Percentiles rank a stretch among this genome's conserved stretches.
Conservation (phyloP, 2,113 vertebrate genomes). For the Trochalopteron elliotii region DNA sequence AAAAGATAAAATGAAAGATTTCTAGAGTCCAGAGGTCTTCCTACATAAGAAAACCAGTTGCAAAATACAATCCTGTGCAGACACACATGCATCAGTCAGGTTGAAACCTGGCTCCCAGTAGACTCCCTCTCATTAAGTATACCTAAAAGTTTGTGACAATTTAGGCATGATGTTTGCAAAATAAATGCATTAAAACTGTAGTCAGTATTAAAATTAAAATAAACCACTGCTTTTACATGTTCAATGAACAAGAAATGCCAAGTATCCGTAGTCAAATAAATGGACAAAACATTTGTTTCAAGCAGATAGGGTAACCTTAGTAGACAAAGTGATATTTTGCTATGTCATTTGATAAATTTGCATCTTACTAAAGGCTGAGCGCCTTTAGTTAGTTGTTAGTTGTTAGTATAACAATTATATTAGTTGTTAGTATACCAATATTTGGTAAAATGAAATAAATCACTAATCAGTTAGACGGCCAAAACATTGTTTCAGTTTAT, state of each 20-base stretch:
- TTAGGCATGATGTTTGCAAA: not conserved
- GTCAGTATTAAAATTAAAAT: not conserved
- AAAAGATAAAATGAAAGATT: slow-evolving; percentile 12
- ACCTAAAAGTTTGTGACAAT: not conserved
- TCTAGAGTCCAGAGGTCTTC: not conserved
- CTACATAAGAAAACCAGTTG: not conserved
- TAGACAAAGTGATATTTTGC: not conserved
- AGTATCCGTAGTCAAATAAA: not conserved
- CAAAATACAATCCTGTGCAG: not conserved
- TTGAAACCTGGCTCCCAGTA: not conserved
- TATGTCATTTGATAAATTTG: not conserved
- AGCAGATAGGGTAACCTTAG: not conserved
- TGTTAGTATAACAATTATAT: not conserved
- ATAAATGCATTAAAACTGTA: not conserved
- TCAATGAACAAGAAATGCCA: not conserved
- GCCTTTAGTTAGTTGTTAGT: no score
- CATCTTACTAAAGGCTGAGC: not conserved
- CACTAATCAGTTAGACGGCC: not conserved
- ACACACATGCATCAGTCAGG: not conserved
- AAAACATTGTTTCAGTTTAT: not conserved
- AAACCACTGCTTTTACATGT: not conserved
- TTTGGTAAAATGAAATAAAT: not conserved
- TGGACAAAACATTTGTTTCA: not conserved
- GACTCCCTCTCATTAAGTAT: not conserved
- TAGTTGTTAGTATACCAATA: not conserved